Base-by-base conservation (phyloP, 2,113 vertebrate species). In the Gallinago media region DNA sequence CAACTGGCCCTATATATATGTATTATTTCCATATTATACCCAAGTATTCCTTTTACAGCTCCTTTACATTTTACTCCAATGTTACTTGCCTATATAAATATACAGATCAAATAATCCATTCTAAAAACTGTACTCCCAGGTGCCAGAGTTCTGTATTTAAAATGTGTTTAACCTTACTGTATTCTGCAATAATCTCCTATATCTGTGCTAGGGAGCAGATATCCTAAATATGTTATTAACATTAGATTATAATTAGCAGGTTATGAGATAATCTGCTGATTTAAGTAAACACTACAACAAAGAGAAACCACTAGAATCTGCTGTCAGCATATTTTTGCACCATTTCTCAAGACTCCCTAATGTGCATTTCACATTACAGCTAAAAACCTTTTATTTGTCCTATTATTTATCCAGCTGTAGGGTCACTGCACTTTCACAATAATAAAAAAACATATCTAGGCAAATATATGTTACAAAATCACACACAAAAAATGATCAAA, bases 191-290 rank as follows among this genome's bases (percentile, higher is more conserved):
- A 67, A 92, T 91, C 91, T 96, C 88, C 46, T 89, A 84, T 76
- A 80, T 70, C 68, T 31, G 36, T 20, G 29, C 15, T 85, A 78
- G 58, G 68, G 92, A 94, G 32, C 27, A 83, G 49, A 49, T 84
- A 79, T 44, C 20, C 88, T 94, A 84, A 88, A 66, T 40, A 52
- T 67, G 80, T 76, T 97, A 97, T 96, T 97, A 96, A 96, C 91
- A 87, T 59, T 68, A 92, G 83, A 96, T 85, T 94, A n/a, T 91
- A 84, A 83, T 96, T 96, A 95, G 61, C 58, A 96, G 56, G 81
- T 96, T 94, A 93, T 38, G 89, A 70, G 75, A 97, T 73, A 95
- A 95, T 91, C 50, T 92, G 93, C 95, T 96, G 95, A 96, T 93
- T 73, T 66, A 89, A 87, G 75, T 92, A 94, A 95, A 90, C 13